phyloP scores from a whole-genome alignment of 2,113 vertebrate species.

The Diglossa brunneiventris region DNA sequence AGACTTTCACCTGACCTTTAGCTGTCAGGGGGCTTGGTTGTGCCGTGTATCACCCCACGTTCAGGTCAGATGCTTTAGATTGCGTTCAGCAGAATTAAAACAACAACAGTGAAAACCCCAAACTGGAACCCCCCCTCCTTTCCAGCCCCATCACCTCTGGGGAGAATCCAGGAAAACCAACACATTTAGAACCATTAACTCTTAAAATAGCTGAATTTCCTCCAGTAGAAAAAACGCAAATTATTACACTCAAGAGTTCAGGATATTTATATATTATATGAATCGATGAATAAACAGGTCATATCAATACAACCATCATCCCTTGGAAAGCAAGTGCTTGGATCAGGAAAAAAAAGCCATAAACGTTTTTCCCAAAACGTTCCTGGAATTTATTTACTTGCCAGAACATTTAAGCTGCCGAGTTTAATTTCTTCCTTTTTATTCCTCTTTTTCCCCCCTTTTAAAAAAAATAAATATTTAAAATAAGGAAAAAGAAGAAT shows the following conservation, averaged over 20 bases:
- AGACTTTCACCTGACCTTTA: slow-evolving; percentile 50
- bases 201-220: slow-evolving; percentile 59
- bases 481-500: slow-evolving; percentile 7
- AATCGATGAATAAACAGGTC: slow-evolving; percentile 33
- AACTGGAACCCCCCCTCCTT: slow-evolving; percentile 8
- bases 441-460: accelerated
- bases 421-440: neutral
- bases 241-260: slow-evolving; percentile 22
- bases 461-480: slow-evolving; percentile 35
- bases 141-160: slow-evolving; percentile 29
- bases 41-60: neutral
- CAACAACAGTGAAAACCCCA: neutral
- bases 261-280: slow-evolving; percentile 20
- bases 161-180: slow-evolving; percentile 73
- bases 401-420: neutral
- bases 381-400: slow-evolving; percentile 29
- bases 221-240: neutral
- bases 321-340: neutral
- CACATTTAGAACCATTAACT: slow-evolving; percentile 64
- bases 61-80: neutral
- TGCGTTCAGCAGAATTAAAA: neutral
- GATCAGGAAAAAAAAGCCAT: neutral
- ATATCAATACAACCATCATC: neutral
- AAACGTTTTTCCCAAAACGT: neutral
- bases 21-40: slow-evolving; percentile 1